Conservation (phyloP, 2,113 vertebrate genomes). For the Chascanopsetta lugubris region DNA sequence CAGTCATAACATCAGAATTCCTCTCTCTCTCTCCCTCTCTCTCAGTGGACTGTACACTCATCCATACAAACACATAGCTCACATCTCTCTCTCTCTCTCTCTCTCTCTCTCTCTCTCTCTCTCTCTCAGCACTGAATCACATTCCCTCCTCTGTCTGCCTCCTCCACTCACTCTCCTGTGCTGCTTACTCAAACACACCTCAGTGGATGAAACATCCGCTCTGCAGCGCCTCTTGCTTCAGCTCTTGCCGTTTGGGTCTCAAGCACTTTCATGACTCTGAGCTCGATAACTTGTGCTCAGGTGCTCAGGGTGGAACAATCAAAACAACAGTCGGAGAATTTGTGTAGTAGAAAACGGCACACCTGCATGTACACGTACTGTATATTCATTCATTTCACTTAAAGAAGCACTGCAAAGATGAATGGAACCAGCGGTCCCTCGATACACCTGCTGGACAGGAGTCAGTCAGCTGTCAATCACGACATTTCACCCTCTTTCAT, state of each 20-base stretch:
- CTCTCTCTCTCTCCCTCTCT: constrained; percentile 25
- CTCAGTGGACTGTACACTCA: constrained; percentile 50
- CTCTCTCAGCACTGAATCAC: constrained; percentile 52
- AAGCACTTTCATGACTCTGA: constrained; percentile 27
- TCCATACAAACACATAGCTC: constrained; percentile 38
- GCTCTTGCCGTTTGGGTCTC: constrained; percentile 19
- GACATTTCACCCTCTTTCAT: too few relatives aligned
- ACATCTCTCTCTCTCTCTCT: constrained; percentile 49
- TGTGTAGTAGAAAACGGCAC: neutral
- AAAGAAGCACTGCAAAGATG: too few relatives aligned
- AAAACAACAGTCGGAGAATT: neutral
- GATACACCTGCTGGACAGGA: too few relatives aligned
- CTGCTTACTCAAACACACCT: constrained; percentile 29
- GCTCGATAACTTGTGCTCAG: constrained; percentile 12
- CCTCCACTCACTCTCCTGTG: constrained; percentile 44
- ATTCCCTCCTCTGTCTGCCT: constrained; percentile 58
- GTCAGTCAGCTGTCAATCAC: too few relatives aligned
- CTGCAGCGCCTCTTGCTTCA: constrained; percentile 3
- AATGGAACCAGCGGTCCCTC: too few relatives aligned
- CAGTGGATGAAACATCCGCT: constrained; percentile 39
- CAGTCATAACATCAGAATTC: constrained; percentile 22
- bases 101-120: constrained; percentile 61
- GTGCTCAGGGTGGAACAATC: neutral
- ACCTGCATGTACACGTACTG: neutral
- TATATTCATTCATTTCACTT: too few relatives aligned